Base-by-base conservation (phyloP, 2,797 vertebrate species). In the Amniataba percoides region DNA sequence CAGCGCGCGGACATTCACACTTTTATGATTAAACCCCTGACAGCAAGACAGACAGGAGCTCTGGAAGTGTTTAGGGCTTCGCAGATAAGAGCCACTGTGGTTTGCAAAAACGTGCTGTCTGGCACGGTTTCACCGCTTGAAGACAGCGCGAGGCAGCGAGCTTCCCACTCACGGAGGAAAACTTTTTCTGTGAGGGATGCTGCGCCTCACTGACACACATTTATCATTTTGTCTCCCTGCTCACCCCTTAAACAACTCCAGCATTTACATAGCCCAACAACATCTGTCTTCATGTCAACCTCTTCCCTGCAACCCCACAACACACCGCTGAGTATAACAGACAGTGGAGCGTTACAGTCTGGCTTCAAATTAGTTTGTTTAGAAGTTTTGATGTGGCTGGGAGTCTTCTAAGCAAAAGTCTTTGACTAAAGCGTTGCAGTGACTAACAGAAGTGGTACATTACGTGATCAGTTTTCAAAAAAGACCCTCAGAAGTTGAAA, bases 211-310 rank as follows among this genome's bases (percentile, higher is more conserved):
- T 74, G 66, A 84, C 76, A 81, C 60, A 42, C 87, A 84, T 93
- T 91, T 71, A 93, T 94, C 88, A 93, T 87, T 68, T 81, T 74
- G 74, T 86, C 78, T 90, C 81, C 70, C 77, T 61, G 60, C 83
- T 81, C 86, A 78, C 77, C 71, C 77, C 18, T 81, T 87, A 84
- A 92, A 90, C 84, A 88, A 84, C 59, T 78, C 67, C 84, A 90
- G 82, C 77, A 89, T 92, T 85, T 87, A 76, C 72, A 76, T 83
- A 49, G 56, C 27, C 66, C 68, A 83, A 85, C 78, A 86, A 87
- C 86, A 94, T 94, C 88, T 82, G 87, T 93, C 89, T 93, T 80
- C 58, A 74, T 86, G 86, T 87, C 82, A 88, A 34, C 55, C 62
- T 75, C 71, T 57, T 68, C 59, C 16, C 55, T 15, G 0, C 75